Evolutionary conservation across 1,140 invertebrate genomes (phyloP), one percentile per base, ranked within the genome.

Genomic region (Dreissena polymorpha): DNA sequence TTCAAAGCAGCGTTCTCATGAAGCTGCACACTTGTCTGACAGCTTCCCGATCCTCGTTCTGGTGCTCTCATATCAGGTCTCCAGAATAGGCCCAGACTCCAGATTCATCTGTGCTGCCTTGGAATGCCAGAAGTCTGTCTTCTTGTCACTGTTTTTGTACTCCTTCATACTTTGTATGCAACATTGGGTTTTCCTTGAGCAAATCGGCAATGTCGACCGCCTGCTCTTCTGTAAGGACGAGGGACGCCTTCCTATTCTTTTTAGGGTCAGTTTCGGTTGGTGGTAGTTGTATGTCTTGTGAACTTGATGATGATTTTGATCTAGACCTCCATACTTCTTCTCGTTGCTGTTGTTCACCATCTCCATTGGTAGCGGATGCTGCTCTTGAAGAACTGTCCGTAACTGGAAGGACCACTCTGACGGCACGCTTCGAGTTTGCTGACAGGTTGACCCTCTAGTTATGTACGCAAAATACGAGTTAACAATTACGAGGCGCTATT

Each of bases 101-200:
- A 63, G 60, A 25, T 63, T 25, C 18, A 63, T 3, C 60, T 63
- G 18, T 63, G 60, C 60, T 63, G 60, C 60, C 60, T 63, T 63
- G 18, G 2, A 63, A 2, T 10, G 2, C 23, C 60, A 63, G 60
- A 63, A 10, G 60, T 63, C 60, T 10, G 23, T 63, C 60, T 63
- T 63, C 60, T 63, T 63, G 18, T 2, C 60, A n/a, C 18, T 63
- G 60, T 63, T 63, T 63, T 63, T 63, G 60, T 63, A 63, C 23
- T 10, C 60, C 60, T 63, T n/a, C 60, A 25, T 63, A 25, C 60
- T 63, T 63, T 25, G 2, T 63, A 25, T 63, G 10, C 60, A 63
- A 25, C 60, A 63, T 63, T 3, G 60, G 60, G 60, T 63, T 63
- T 25, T 63, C 60, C 60, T 63, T 63, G 2, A 63, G 60, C 60